phyloP scores from a whole-genome alignment of 2,888 invertebrate genomes.

The Trachelus stipa region DNA sequence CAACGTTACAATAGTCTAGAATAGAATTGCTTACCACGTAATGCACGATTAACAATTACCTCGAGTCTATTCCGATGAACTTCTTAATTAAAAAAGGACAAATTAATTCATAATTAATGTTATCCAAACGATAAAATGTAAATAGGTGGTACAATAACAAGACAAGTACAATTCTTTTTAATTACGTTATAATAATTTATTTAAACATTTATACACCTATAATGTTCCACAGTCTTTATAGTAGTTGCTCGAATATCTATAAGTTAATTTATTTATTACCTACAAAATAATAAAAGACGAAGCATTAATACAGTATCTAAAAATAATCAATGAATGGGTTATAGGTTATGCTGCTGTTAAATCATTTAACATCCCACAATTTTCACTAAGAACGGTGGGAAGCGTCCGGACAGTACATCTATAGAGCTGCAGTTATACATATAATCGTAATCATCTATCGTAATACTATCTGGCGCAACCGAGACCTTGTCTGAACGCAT shows the following conservation, averaged over 20 bases:
- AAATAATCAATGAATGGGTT: not conserved
- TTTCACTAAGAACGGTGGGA: not conserved
- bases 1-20: not conserved
- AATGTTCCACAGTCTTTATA: constrained; percentile 62
- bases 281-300: constrained; percentile 36
- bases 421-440: not conserved
- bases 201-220: constrained; percentile 62
- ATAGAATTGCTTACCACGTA: not conserved
- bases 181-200: constrained; percentile 56
- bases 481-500: not conserved
- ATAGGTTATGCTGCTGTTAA: not conserved
- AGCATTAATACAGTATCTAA: not conserved
- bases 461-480: not conserved
- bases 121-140: not conserved
- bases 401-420: not conserved
- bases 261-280: constrained; percentile 51
- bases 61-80: too few species aligned
- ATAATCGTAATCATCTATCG: not conserved
- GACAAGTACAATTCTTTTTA: constrained; percentile 4
- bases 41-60: not conserved
- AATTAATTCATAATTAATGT: too few species aligned
- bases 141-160: not conserved
- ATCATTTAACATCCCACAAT: not conserved
- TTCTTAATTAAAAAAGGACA: too few species aligned
- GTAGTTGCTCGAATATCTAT: constrained; percentile 45